phyloP scores from a whole-genome alignment of 2,888 invertebrate genomes.

The Punctoribates punctum region DNA sequence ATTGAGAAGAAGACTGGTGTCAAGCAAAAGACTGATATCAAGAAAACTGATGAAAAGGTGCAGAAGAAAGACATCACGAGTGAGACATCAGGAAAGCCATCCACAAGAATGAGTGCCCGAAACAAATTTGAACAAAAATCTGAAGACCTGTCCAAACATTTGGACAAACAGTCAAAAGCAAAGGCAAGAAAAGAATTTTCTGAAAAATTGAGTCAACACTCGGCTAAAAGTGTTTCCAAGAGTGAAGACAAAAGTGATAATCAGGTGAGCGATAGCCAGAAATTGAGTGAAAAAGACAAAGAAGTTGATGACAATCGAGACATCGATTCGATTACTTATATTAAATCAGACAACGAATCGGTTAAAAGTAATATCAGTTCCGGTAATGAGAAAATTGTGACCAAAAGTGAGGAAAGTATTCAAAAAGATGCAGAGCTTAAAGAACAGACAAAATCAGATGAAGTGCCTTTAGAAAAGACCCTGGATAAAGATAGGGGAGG shows the following conservation, averaged over 20 bases:
- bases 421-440: neutral
- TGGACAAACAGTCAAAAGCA: neutral
- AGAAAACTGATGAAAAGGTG: neutral
- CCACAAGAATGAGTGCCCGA: neutral
- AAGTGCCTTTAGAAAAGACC: neutral
- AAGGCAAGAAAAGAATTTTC: constrained; percentile 1
- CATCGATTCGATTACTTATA: constrained; percentile 26
- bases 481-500: neutral
- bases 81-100: neutral
- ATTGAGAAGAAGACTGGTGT: too few species aligned
- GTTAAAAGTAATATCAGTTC: constrained; percentile 15
- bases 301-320: constrained; percentile 18
- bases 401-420: neutral
- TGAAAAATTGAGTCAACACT: neutral
- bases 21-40: too few species aligned
- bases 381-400: neutral
- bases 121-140: neutral
- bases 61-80: neutral
- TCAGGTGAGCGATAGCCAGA: neutral
- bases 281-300: constrained; percentile 21
- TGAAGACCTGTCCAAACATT: neutral
- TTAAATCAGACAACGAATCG: neutral
- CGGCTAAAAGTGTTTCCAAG: neutral
- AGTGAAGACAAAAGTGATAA: neutral
- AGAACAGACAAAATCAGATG: neutral